Base-by-base conservation (phyloP, 2,797 vertebrate genomes). In the Crenichthys baileyi region DNA sequence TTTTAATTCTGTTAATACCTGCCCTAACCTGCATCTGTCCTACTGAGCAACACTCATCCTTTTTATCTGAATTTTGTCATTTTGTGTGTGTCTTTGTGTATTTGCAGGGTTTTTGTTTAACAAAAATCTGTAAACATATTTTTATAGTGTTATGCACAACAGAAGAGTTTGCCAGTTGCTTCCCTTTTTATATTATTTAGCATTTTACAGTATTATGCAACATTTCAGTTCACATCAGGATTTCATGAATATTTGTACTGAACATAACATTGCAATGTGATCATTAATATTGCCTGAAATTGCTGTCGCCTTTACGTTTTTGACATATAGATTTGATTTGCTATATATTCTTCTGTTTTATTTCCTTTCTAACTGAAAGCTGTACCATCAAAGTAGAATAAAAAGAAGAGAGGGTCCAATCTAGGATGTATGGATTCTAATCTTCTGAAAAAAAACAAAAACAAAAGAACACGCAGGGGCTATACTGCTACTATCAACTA, bases 1-100 rank as follows among this genome's bases (percentile, higher is more conserved):
- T 81, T 82, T 81, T 76, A 60, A 79, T 83, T 83, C 26, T 82
- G 73, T 48, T 77, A 87, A 87, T 3, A 53, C 70, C 46, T 79
- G 58, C 24, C 51, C 70, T 13, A 70, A 44, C 53, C 51, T 24
- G 18, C 39, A 73, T 18, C 72, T 60, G 39, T 20, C 72, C 72
- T 26, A 44, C 72, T 56, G 22, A 39, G 16, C 50, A 82, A 56
- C 75, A 50, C 11, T 87, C 79, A 72, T 73, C 67, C 74, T 81
- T 82, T 75, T 83, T 85, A 85, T 73, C 75, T 83, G 75, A 65
- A 65, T 48, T 55, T 74, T 51, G 9, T 81, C 7, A 70, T 24
- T 36, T 50, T 46, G 50, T 24, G 51, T 55, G 13, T 16, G 67
- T 70, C 1, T 70, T 70, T 15, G 7, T 48, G 41, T 26, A 46